Conservation (phyloP, 2,113 vertebrate species). For the Bagarius yarrelli region DNA sequence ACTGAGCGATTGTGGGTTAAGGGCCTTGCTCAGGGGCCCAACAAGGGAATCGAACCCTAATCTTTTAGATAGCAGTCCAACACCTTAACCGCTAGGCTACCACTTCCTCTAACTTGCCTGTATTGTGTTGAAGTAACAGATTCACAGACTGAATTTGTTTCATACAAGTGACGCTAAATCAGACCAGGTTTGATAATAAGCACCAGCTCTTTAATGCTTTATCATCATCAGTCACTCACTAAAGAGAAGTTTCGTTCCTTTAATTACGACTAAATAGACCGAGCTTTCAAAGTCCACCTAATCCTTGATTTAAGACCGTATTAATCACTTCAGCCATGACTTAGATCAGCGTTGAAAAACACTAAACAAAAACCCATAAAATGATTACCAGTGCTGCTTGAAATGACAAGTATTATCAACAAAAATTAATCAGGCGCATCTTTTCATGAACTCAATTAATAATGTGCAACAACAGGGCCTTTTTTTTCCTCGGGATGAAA, state of each 20-base stretch:
- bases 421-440: conserved; percentile 99
- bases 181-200: conserved; percentile 17
- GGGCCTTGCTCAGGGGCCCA: too few species aligned
- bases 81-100: too few species aligned
- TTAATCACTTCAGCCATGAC: conserved; percentile 89
- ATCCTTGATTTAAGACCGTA: conserved; percentile 65
- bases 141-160: not conserved
- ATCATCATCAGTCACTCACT: conserved; percentile 28
- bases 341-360: conserved; percentile 93
- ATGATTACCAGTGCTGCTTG: conserved; percentile 91
- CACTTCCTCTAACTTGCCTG: too few species aligned
- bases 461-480: conserved; percentile 99
- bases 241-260: conserved; percentile 44
- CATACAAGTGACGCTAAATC: not conserved
- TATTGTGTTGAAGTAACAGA: not conserved
- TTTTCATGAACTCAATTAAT: conserved; percentile 99
- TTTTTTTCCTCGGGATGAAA: conserved; percentile 98
- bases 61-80: too few species aligned
- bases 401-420: conserved; percentile 99
- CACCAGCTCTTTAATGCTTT: conserved; percentile 19
- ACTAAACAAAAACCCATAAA: conserved; percentile 95
- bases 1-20: too few species aligned
- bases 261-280: conserved; percentile 62
- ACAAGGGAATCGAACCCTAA: too few species aligned
- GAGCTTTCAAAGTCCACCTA: conserved; percentile 57